Base-by-base conservation (phyloP, 2,888 invertebrate species). In the Phengaris alcon region DNA sequence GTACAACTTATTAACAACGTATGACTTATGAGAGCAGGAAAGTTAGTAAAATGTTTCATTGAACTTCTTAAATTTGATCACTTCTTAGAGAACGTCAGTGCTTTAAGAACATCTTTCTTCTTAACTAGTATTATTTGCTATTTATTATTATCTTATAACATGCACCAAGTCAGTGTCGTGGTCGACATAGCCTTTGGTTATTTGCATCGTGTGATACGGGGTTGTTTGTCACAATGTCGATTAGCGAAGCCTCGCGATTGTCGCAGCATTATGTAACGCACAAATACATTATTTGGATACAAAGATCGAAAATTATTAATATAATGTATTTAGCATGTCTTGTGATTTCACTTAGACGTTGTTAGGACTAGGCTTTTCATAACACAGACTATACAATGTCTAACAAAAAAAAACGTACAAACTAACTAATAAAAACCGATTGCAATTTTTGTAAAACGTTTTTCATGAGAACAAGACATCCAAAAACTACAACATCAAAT, bases 201-300 rank as follows among this genome's bases (percentile, higher is more conserved):
- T 79, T 79, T 68, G 74, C 44, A 64, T 68, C 44, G 70, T 73
- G 75, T 55, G 75, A 75, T 68, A 59, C 54, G 55, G 77, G 77
- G 76, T 79, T 81, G 77, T 78, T 78, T 76, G 78, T 77, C 75
- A 79, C 81, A 81, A 79, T 79, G 77, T 76, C 80, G 78, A 77
- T 82, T 82, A 82, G 80, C 81, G 76, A 59, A 75, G 73, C 69
- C 77, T 73, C 52, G 73, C 76, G 75, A 75, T 75, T 77, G 76
- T 79, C 75, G 70, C 72, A 74, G 75, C 76, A 77, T 76, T 77
- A 74, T 75, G 75, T 72, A 77, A 77, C 76, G 13, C 73, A 75
- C 75, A 52, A 77, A 69, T n/a, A 68, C 75, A 74, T 76, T 75
- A 68, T 74, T 74, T 51, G 55, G 51, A 55, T 13, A 74, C 75